A percentile compares a stretch with the other conserved stretches of the same genome.
Conservation (phyloP, 64 coral and sea anemone species). For the Actinia equina region DNA sequence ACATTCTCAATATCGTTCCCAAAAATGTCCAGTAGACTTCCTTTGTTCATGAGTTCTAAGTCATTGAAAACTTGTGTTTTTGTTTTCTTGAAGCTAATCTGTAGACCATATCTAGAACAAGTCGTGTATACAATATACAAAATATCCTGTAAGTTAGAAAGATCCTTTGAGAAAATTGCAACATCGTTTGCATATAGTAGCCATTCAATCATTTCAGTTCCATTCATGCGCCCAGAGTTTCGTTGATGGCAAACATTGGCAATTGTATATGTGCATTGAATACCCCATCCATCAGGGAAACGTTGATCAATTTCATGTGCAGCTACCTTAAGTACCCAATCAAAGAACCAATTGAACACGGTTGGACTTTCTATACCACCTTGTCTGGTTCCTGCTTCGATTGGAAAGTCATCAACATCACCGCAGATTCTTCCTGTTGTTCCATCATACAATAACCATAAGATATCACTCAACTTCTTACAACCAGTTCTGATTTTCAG, state of each 20-base stretch:
- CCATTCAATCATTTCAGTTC: too few relatives aligned
- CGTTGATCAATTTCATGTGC: slow-evolving; percentile 14
- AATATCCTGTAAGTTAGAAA: too few relatives aligned
- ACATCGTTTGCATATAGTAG: too few relatives aligned
- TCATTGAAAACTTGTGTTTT: too few relatives aligned
- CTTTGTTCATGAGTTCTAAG: too few relatives aligned
- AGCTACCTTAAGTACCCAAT: slow-evolving; percentile 9
- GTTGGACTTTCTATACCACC: slow-evolving; percentile 7
- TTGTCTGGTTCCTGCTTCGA: slow-evolving; percentile 12
- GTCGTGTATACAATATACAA: too few relatives aligned
- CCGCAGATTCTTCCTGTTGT: neutral
- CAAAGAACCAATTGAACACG: neutral
- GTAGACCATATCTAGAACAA: too few relatives aligned
- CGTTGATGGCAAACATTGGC: too few relatives aligned
- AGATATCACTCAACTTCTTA: slow-evolving; percentile 2
- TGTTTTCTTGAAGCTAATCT: too few relatives aligned
- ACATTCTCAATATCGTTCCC: slow-evolving; percentile 8
- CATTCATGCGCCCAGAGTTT: too few relatives aligned
- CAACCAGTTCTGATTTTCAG: slow-evolving; percentile 14
- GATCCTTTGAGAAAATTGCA: too few relatives aligned
- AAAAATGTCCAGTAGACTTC: neutral
- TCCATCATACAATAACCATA: slow-evolving; percentile 16
- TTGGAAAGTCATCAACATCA: neutral
- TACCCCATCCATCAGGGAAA: slow-evolving; percentile 1
- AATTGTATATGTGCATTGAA: too few relatives aligned